phyloP scores from a whole-genome alignment of 1,140 invertebrate species.

The Lepidostoma basale region DNA sequence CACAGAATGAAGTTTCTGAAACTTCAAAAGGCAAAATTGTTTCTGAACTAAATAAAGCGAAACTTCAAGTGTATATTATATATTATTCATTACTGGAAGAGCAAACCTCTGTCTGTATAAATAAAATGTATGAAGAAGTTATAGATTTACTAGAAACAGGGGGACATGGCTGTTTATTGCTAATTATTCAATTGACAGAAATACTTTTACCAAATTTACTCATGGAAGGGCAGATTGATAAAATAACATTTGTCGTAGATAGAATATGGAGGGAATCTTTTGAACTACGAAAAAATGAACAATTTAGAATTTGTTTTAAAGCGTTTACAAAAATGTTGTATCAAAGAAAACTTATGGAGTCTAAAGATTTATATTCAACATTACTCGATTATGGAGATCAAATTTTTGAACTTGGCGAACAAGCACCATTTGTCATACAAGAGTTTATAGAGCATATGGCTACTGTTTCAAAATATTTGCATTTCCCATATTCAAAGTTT shows the following conservation, averaged over 20 bases:
- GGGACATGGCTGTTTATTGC: constrained; percentile 32
- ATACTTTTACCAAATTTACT: constrained; percentile 29
- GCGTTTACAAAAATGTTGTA: constrained; percentile 34
- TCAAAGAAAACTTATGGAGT: constrained; percentile 20
- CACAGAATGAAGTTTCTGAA: background rate
- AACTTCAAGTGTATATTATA: constrained; percentile 30
- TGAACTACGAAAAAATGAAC: constrained; percentile 39
- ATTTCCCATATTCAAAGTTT: background rate
- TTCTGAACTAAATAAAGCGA: constrained; percentile 29
- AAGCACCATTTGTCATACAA: constrained; percentile 27
- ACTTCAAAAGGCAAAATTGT: constrained; percentile 32
- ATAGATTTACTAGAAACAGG: constrained; percentile 39
- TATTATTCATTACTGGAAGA: constrained; percentile 25
- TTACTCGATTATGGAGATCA: constrained; percentile 21
- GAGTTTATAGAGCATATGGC: constrained; percentile 26
- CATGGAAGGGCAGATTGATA: background rate
- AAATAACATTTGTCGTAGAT: constrained; percentile 7
- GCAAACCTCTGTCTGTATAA: constrained; percentile 1
- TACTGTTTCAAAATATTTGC: background rate
- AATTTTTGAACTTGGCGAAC: constrained; percentile 40
- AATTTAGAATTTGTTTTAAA: constrained; percentile 38
- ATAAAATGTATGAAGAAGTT: constrained; percentile 8
- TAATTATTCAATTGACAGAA: constrained; percentile 24
- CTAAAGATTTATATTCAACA: constrained; percentile 9
- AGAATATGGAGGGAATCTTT: constrained; percentile 40